A percentile compares a stretch with the other conserved stretches of the same genome.
phyloP scores from a whole-genome alignment of 2,888 invertebrate species.

The Dendrolimus pini region DNA sequence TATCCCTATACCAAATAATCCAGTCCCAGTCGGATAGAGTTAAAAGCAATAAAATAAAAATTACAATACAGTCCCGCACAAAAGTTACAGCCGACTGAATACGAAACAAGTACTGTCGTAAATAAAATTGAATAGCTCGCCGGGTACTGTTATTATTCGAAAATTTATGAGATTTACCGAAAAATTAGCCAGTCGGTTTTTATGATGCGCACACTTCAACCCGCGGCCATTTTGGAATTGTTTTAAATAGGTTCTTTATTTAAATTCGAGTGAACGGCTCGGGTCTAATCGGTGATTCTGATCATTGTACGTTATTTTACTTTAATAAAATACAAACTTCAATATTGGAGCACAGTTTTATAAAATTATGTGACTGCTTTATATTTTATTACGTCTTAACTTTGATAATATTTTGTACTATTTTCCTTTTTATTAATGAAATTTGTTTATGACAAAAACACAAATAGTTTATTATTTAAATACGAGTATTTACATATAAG shows the following conservation, averaged over 20 bases:
- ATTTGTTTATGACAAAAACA: no score
- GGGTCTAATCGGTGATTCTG: background rate
- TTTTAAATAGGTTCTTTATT: background rate
- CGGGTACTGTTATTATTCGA: slow-evolving; percentile 56
- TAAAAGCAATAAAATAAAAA: slow-evolving; percentile 48
- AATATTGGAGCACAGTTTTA: no score
- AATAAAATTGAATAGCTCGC: slow-evolving; percentile 70
- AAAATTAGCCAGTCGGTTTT: slow-evolving; percentile 55
- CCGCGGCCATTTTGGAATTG: slow-evolving; percentile 11
- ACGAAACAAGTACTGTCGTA: slow-evolving; percentile 72
- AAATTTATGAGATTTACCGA: slow-evolving; percentile 63
- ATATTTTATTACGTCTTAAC: no score
- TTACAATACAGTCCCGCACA: slow-evolving; percentile 62
- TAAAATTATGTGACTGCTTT: no score
- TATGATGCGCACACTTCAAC: slow-evolving; percentile 44
- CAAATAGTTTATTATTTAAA: no score
- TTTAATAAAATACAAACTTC: background rate
- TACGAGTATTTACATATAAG: no score
- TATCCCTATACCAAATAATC: no score
- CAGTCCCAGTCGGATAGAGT: no score
- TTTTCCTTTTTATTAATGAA: no score
- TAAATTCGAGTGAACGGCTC: background rate
- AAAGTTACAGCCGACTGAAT: slow-evolving; percentile 64
- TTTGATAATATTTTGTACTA: no score
- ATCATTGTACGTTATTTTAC: background rate